Conservation (phyloP, 1,140 invertebrate genomes). For the Zaprionus vittiger region DNA sequence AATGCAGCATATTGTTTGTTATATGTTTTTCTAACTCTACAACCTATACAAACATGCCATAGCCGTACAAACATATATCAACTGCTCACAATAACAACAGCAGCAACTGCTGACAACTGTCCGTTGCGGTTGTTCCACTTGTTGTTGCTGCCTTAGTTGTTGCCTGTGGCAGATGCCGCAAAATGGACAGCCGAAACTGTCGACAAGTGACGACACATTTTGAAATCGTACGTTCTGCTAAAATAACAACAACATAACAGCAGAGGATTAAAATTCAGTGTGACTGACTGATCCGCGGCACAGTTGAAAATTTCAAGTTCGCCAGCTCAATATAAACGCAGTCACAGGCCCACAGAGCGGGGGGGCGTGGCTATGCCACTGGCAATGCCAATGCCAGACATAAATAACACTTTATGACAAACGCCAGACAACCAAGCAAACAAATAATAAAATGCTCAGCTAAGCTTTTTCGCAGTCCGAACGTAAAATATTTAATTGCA, state of each 20-base stretch:
- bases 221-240: background rate
- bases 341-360: conserved; percentile 18
- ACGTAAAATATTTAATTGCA: conserved; percentile 46
- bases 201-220: conserved; percentile 38
- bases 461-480: conserved; percentile 35
- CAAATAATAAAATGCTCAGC: conserved; percentile 41
- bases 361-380: conserved; percentile 24
- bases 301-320: conserved; percentile 39
- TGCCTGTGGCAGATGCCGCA: background rate
- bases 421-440: conserved; percentile 50
- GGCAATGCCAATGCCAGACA: conserved; percentile 38
- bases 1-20: background rate
- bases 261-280: conserved; percentile 15
- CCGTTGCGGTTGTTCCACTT: conserved; percentile 41
- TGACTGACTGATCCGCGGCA: conserved; percentile 24
- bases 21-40: background rate
- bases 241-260: background rate
- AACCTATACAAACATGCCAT: background rate
- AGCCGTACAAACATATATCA: conserved; percentile 12
- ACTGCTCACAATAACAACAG: conserved; percentile 22
- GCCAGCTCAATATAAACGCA: conserved; percentile 43
- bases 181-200: conserved; percentile 3
- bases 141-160: conserved; percentile 14
- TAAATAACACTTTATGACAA: conserved; percentile 58
- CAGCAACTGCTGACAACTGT: conserved; percentile 39